Base-by-base conservation (phyloP, 1,140 invertebrate genomes). In the Aradophagus sp. region DNA sequence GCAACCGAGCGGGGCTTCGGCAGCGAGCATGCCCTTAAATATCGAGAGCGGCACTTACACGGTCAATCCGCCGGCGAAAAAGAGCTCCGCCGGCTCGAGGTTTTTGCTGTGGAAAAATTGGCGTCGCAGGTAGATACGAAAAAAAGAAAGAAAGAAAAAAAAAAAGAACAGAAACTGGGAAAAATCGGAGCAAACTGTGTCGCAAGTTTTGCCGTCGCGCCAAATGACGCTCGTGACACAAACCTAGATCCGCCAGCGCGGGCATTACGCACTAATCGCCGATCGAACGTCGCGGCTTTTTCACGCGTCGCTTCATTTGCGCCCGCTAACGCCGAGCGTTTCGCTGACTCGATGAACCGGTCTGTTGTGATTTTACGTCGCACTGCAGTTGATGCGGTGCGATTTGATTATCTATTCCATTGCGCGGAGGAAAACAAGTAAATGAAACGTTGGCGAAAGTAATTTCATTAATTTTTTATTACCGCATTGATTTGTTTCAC, bases 71-170 rank as follows among this genome's bases (percentile, higher is more conserved):
- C 71, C 70, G 26, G 61, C 56, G 27, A 84, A 82, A 76, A 85
- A 81, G 45, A 76, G 71, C n/a, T n/a, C n/a, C 32, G 56, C 70
- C 38, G 62, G 73, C 17, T 82, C 82, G 10, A 84, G 76, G 73
- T 84, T 84, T 70, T 74, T 82, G 14, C 76, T 82, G 26, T 85
- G 82, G 82, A 85, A 80, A 71, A 78, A 84, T 55, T 85, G 82
- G 82, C 82, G 83, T 19, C 80, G 82, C 74, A 85, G 83, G 83
- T 85, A 83, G 27, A 13, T 23, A 31, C 42, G 50, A 16, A 35
- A 31, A 50, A 23, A 11, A 0, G 39, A 44, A 39, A 42, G 35
- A 29, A 62, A n/a, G n/a, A n/a, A n/a, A n/a, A n/a, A n/a, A n/a
- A n/a, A n/a, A n/a, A n/a, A n/a, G n/a, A n/a, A n/a, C n/a, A n/a